Conservation (phyloP, 2,888 invertebrate genomes). For the Drosophila borealis region DNA sequence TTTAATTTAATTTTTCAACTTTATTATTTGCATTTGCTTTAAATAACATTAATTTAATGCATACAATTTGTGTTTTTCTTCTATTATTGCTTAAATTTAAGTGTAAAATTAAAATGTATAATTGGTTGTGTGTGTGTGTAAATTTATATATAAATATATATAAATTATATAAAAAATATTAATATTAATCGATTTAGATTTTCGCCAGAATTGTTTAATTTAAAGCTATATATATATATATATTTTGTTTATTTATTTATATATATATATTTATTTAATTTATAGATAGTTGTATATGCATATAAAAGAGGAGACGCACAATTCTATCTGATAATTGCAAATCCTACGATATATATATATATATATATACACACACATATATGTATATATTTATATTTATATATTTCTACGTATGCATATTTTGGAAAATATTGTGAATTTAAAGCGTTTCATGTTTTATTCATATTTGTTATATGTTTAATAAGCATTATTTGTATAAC, state of each 20-base stretch:
- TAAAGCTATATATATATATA: slow-evolving; percentile 14
- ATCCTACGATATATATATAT: slow-evolving; percentile 9
- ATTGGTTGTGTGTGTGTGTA: slow-evolving; percentile 36
- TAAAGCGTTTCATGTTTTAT: slow-evolving; percentile 43
- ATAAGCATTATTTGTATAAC: slow-evolving; percentile 39
- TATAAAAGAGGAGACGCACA: not conserved
- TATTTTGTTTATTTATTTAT: slow-evolving; percentile 1
- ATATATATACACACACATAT: not conserved
- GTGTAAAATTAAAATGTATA: slow-evolving; percentile 45
- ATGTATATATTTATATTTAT: slow-evolving; percentile 15
- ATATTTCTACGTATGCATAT: slow-evolving; percentile 20
- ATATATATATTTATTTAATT: slow-evolving; percentile 8
- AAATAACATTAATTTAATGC: slow-evolving; percentile 40
- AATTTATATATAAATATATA: slow-evolving; percentile 23
- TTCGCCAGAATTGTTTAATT: slow-evolving; percentile 12
- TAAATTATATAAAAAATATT: slow-evolving; percentile 45
- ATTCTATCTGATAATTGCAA: not conserved
- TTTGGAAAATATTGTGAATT: slow-evolving; percentile 44
- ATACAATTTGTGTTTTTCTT: slow-evolving; percentile 17
- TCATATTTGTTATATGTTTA: slow-evolving; percentile 24
- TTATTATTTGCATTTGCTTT: slow-evolving; percentile 40
- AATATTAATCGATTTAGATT: slow-evolving; percentile 22
- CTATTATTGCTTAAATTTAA: slow-evolving; percentile 20
- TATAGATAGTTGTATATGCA: not conserved
- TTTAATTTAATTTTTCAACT: slow-evolving; percentile 25